A percentile compares a stretch with the other conserved stretches of the same genome.
These are phyloP conservation scores for Teleogryllus occipitalis DNA, from an alignment of 1,140 invertebrate genomes.

Conservation along the genomic window DNA sequence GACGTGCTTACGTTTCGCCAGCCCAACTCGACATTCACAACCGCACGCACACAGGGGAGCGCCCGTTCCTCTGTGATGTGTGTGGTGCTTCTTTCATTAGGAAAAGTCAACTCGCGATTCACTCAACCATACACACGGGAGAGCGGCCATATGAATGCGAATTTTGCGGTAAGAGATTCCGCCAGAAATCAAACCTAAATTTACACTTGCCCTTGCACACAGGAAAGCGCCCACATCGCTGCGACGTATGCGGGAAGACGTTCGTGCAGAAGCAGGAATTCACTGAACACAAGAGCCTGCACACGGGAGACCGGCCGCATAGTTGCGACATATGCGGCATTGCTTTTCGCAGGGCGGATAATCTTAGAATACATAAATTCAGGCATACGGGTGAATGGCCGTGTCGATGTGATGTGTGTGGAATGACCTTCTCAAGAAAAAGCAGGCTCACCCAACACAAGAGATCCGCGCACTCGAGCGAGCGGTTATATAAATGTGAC, in stretches of 20 bases:
- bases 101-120: not conserved
- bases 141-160: not conserved
- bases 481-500: not conserved
- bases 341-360: not conserved
- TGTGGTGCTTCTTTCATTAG: not conserved
- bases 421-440: not conserved
- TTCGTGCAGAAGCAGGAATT: not conserved
- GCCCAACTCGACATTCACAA: conserved; percentile 3
- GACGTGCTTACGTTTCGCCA: not conserved
- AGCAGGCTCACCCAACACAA: not conserved
- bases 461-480: not conserved
- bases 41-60: conserved; percentile 22
- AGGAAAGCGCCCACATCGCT: not conserved
- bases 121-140: not conserved
- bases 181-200: not conserved
- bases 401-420: not conserved
- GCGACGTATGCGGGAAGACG: not conserved
- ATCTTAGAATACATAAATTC: not conserved
- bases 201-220: not conserved
- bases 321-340: not conserved
- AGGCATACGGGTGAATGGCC: conserved; percentile 12
- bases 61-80: not conserved
- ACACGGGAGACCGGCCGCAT: not conserved
- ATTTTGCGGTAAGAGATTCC: not conserved
- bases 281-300: not conserved